phyloP scores from a whole-genome alignment of 2,113 vertebrate genomes.

The Campylomormyrus numenius region DNA sequence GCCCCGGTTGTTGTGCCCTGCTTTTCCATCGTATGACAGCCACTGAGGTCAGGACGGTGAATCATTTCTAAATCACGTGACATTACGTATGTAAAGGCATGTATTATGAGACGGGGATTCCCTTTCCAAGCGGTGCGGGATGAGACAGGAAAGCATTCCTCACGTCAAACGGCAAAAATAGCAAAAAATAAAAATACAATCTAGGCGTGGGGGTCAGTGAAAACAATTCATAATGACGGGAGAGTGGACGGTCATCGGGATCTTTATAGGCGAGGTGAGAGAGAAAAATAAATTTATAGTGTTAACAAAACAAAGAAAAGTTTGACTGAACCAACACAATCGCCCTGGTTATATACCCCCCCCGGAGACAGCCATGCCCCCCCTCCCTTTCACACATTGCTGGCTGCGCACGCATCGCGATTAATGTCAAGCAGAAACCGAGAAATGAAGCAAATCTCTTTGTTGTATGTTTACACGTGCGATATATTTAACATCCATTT shows the following conservation, averaged over 20 bases:
- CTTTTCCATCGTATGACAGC: background rate
- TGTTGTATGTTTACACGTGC: background rate
- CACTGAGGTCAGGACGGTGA: background rate
- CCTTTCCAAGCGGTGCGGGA: background rate
- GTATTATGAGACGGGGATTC: background rate
- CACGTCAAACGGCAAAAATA: background rate
- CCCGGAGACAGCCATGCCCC: background rate
- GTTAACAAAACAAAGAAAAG: background rate
- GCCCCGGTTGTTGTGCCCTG: background rate
- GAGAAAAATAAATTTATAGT: background rate
- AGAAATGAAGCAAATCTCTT: background rate
- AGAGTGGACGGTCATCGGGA: background rate
- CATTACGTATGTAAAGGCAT: background rate
- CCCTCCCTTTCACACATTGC: background rate
- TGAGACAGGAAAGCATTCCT: background rate
- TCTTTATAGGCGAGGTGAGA: background rate
- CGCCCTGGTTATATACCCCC: background rate
- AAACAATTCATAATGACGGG: background rate
- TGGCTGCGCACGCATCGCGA: background rate
- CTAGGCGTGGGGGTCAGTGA: background rate
- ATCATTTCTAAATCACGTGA: background rate
- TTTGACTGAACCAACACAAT: background rate
- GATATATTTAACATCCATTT: background rate
- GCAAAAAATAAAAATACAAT: background rate
- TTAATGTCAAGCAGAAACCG: background rate